Evolutionary conservation across 2,888 invertebrate species (phyloP).

Genomic region (Andrena hattorfiana): DNA sequence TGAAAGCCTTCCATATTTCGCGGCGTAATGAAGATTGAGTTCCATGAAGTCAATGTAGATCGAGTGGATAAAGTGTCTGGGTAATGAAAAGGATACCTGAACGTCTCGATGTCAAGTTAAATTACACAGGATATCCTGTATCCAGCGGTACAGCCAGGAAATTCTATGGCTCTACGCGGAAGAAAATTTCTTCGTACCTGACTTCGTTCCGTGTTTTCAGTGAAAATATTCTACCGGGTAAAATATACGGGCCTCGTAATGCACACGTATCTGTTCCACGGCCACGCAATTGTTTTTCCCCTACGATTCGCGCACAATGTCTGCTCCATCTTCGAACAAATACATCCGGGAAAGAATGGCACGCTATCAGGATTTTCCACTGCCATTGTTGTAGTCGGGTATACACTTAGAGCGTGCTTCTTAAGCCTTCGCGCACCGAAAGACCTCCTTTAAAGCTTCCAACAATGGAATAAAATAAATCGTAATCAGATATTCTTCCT

Average conservation of each 20-base stretch:
- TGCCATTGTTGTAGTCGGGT: conserved; percentile 37
- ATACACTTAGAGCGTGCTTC: conserved; percentile 22
- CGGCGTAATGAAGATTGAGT: conserved; percentile 30
- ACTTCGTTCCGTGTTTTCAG: not conserved
- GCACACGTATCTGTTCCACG: conserved; percentile 1
- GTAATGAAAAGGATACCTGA: not conserved
- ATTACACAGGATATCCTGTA: conserved; percentile 4
- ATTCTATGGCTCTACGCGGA: not conserved
- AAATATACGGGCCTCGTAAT: not conserved
- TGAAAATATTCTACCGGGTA: conserved; percentile 6
- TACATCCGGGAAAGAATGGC: conserved; percentile 20
- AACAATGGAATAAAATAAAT: conserved; percentile 36
- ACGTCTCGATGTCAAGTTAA: not conserved
- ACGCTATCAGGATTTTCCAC: conserved; percentile 21
- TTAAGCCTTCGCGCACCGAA: conserved; percentile 16
- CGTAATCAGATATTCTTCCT: conserved; percentile 31
- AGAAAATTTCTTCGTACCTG: not conserved
- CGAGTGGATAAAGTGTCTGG: not conserved
- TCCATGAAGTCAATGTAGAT: conserved; percentile 19
- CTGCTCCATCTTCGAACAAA: conserved; percentile 34
- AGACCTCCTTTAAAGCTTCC: conserved; percentile 17
- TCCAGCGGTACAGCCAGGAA: not conserved
- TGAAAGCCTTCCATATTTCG: conserved; percentile 36
- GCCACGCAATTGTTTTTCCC: conserved; percentile 6
- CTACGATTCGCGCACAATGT: conserved; percentile 26